A percentile compares a stretch with the other conserved stretches of the same genome.
These are phyloP conservation scores for Pimpla rufipes DNA, from an alignment of 2,888 invertebrate genomes.

Conservation along the genomic window DNA sequence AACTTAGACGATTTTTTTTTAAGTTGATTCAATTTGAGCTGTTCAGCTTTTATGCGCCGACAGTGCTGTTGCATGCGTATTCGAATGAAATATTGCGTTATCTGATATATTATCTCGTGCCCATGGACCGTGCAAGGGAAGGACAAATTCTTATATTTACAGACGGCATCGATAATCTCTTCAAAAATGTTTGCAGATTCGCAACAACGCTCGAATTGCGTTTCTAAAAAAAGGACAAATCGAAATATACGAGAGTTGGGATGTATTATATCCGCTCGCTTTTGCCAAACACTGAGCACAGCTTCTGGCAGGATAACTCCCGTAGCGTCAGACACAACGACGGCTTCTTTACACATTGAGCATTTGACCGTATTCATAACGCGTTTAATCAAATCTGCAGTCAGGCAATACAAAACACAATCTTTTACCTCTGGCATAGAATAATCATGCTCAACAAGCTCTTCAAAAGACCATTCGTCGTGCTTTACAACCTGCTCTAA, in stretches of 20 bases:
- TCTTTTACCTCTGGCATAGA: slow-evolving; percentile 51
- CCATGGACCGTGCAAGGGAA: slow-evolving; percentile 37
- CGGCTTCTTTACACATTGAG: slow-evolving; percentile 52
- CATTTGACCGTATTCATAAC: slow-evolving; percentile 57
- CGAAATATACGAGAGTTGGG: slow-evolving; percentile 20
- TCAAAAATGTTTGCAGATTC: slow-evolving; percentile 29
- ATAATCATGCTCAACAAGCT: slow-evolving; percentile 61
- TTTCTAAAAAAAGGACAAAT: slow-evolving; percentile 3
- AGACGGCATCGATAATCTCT: slow-evolving; percentile 23
- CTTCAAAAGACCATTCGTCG: slow-evolving; percentile 62
- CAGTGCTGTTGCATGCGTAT: slow-evolving; percentile 42
- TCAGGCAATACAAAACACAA: slow-evolving; percentile 64
- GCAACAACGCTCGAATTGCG: neutral
- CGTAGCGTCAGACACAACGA: slow-evolving; percentile 32
- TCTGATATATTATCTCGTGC: slow-evolving; percentile 24
- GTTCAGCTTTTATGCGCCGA: slow-evolving; percentile 28
- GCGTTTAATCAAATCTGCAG: slow-evolving; percentile 47
- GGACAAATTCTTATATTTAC: slow-evolving; percentile 20
- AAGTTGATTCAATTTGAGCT: slow-evolving; percentile 26
- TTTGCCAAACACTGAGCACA: slow-evolving; percentile 12
- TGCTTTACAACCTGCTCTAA: slow-evolving; percentile 24
- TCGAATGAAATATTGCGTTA: slow-evolving; percentile 15
- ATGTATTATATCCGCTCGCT: neutral
- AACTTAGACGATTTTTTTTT: slow-evolving; percentile 43
- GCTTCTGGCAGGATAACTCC: slow-evolving; percentile 25